A percentile compares a stretch with the other conserved stretches of the same genome.
phyloP scores from a whole-genome alignment of 2,113 vertebrate genomes.

The Eulacestoma nigropectus region DNA sequence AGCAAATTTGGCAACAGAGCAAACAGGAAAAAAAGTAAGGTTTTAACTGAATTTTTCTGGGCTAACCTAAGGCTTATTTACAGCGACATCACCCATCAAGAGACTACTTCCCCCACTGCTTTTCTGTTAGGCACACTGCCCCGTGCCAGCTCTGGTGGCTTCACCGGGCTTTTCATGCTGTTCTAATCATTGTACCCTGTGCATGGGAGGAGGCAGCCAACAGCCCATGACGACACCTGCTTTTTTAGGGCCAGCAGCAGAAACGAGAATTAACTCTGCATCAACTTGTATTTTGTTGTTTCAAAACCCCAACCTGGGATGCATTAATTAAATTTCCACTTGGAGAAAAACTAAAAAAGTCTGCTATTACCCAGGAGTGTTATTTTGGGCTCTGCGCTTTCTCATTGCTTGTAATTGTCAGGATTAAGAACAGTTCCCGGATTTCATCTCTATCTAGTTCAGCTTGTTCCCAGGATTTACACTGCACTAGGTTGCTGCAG shows the following conservation, averaged over 20 bases:
- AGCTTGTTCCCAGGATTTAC: slow-evolving; percentile 8
- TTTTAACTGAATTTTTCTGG: neutral
- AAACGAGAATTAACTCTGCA: neutral
- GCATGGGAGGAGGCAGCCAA: neutral
- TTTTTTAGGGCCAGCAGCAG: slow-evolving; percentile 1
- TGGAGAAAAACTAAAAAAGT: neutral
- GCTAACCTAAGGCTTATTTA: slow-evolving; percentile 10
- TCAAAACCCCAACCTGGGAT: neutral
- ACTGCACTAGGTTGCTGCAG: neutral
- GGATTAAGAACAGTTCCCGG: neutral
- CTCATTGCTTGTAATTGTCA: neutral
- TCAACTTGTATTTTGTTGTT: neutral
- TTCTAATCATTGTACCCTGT: neutral
- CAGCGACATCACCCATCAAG: neutral
- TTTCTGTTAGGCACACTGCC: neutral
- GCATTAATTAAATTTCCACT: neutral
- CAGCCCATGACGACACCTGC: neutral
- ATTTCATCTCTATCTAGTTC: neutral
- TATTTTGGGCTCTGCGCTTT: slow-evolving; percentile 11
- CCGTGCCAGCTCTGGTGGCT: neutral
- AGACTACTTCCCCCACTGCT: neutral
- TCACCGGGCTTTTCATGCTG: neutral
- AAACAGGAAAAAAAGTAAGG: neutral
- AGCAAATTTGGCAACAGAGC: neutral
- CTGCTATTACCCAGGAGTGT: neutral